Percentiles rank a stretch among this genome's conserved stretches.
Conservation (phyloP, 2,113 vertebrate genomes). For the Malaclemys terrapin region DNA sequence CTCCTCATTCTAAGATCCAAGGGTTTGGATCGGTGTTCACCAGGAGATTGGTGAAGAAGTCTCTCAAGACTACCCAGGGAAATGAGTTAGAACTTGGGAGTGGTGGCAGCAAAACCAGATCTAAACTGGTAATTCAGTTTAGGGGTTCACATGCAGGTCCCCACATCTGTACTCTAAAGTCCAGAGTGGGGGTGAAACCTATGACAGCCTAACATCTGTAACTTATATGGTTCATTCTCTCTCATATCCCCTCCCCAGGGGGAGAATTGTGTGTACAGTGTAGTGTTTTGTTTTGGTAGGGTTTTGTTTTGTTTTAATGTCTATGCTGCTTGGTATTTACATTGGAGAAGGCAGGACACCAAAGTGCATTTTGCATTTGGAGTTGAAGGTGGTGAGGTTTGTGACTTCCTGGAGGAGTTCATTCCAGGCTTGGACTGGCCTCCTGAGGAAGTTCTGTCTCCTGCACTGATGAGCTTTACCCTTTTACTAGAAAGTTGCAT, state of each 20-base stretch:
- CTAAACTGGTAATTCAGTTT: too few relatives aligned
- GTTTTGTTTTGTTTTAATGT: neutral
- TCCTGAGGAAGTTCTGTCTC: neutral
- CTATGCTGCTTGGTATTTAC: neutral
- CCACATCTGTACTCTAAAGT: too few relatives aligned
- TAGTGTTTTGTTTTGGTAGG: neutral
- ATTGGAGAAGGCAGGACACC: too few relatives aligned
- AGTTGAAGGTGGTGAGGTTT: neutral
- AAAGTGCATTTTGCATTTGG: too few relatives aligned
- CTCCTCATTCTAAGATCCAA: too few relatives aligned
- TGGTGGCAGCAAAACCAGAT: too few relatives aligned
- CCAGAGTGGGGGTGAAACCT: too few relatives aligned
- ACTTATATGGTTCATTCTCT: neutral
- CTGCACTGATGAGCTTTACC: neutral
- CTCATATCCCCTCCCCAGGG: neutral
- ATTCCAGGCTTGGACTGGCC: neutral
- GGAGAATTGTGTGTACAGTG: neutral
- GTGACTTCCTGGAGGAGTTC: neutral
- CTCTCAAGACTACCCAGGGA: too few relatives aligned
- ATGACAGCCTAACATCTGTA: neutral
- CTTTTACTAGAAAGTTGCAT: neutral
- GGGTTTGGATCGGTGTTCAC: too few relatives aligned
- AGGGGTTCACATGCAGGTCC: too few relatives aligned
- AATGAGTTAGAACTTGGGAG: too few relatives aligned
- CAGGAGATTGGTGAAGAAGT: too few relatives aligned